Conservation (phyloP, 2,113 vertebrate genomes). For the Mesoclemmys tuberculata region DNA sequence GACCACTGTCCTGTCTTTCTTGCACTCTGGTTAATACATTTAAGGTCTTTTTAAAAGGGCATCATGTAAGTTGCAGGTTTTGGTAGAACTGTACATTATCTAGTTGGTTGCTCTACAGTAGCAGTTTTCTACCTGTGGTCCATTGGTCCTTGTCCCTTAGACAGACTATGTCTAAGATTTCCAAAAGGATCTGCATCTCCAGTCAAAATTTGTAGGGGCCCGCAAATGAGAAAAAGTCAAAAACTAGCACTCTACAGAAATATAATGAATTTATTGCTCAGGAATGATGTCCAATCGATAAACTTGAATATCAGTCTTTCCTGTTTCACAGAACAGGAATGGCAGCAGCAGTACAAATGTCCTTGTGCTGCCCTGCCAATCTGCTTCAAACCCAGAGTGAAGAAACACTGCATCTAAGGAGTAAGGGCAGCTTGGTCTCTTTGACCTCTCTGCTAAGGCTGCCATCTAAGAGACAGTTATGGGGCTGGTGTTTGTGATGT, state of each 20-base stretch:
- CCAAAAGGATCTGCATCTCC: too few species aligned
- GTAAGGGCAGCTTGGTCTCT: neutral
- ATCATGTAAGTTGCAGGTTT: neutral
- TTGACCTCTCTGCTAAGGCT: neutral
- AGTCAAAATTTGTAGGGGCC: neutral
- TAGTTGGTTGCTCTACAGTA: neutral
- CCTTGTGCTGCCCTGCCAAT: too few species aligned
- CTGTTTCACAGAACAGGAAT: neutral
- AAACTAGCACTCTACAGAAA: neutral
- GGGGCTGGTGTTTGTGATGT: neutral
- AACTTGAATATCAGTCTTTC: neutral
- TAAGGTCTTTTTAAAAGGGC: neutral
- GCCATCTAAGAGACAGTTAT: neutral
- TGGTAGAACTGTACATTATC: neutral
- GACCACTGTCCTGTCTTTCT: neutral
- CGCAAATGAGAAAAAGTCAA: neutral
- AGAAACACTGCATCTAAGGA: neutral
- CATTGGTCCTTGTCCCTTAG: fast-evolving
- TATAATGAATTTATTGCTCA: neutral
- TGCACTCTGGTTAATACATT: neutral
- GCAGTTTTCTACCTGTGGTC: neutral
- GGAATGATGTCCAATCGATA: neutral
- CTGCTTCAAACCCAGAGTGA: neutral
- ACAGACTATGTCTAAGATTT: neutral
- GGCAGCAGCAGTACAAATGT: neutral